Base-by-base conservation (phyloP, 2,888 invertebrate genomes). In the Pteria penguin region DNA sequence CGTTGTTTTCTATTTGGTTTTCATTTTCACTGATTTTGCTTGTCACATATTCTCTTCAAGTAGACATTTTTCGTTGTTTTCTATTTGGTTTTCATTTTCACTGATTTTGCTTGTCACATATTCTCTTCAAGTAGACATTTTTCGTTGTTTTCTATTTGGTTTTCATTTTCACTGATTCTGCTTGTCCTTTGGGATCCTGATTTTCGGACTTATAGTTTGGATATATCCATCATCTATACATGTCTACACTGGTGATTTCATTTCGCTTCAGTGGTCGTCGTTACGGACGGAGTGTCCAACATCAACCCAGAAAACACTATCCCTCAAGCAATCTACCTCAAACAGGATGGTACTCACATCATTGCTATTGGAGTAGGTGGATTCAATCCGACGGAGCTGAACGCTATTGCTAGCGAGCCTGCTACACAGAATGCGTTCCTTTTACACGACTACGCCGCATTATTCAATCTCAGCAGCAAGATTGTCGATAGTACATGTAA, bases 271-370 rank as follows among this genome's bases (percentile, higher is more conserved):
- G 89, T 87, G n/a, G 68, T 89, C 27, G 69, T 89, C 1, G 80
- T 91, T n/a, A 90, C 91, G 1, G 90, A 91, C 79, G 90, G 90
- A 18, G 78, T 84, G 29, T 90, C 90, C 0, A 91, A 90, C 65
- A 81, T 90, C 36, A 81, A 88, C 54, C 76, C 82, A 0, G 86
- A 88, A 69, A 73, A 84, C 36, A 90, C 90, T 1, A 73, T 90
- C 26, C 83, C 85, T 0, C 87, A 88, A 65, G 90, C 90, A 3
- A 70, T 80, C 4, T 69, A 66, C 2, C 80, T 87, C 18, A 88
- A 87, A 71, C 78, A 82, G 8, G 60, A 75, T 45, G 89, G 88
- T 36, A 87, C 88, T 58, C 88, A 88, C 60, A 75, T 91, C 18
- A 84, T 89, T 32, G 83, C 88, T 68, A 82, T 91, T 14, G 91